Conservation (phyloP, 2,113 vertebrate species). For the Nanorana parkeri region DNA sequence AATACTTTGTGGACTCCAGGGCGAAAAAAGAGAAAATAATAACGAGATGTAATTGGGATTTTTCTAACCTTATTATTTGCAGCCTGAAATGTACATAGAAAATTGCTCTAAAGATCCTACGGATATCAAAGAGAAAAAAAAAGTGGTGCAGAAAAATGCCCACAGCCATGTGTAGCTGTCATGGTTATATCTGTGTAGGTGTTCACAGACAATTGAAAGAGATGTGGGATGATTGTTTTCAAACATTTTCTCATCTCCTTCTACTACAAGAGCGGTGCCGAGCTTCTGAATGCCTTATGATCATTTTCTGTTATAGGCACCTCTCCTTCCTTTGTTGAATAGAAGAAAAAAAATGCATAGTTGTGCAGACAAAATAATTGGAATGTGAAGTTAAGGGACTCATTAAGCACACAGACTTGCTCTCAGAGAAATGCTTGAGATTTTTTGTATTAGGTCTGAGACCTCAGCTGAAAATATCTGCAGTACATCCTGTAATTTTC, state of each 20-base stretch:
- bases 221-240: slow-evolving; percentile 48
- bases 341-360: background rate
- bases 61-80: slow-evolving; percentile 47
- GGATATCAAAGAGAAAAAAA: slow-evolving; percentile 28
- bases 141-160: slow-evolving; percentile 12
- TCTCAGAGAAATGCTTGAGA: background rate
- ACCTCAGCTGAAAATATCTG: background rate
- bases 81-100: slow-evolving; percentile 27
- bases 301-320: slow-evolving; percentile 30
- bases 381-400: slow-evolving; percentile 9
- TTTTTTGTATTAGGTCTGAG: background rate
- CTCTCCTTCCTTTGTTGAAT: slow-evolving; percentile 27
- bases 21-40: slow-evolving; percentile 27
- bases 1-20: slow-evolving; percentile 33
- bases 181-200: slow-evolving; percentile 49
- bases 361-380: slow-evolving; percentile 31
- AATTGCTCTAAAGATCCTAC: slow-evolving; percentile 45
- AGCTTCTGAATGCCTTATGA: slow-evolving; percentile 34
- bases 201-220: slow-evolving; percentile 47
- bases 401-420: slow-evolving; percentile 25
- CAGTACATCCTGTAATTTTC: background rate
- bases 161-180: slow-evolving; percentile 22
- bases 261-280: slow-evolving; percentile 26
- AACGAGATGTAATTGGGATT: slow-evolving; percentile 48
- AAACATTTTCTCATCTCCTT: slow-evolving; percentile 43